Conservation (phyloP, 2,888 invertebrate genomes). For the Lasioglossum vierecki region DNA sequence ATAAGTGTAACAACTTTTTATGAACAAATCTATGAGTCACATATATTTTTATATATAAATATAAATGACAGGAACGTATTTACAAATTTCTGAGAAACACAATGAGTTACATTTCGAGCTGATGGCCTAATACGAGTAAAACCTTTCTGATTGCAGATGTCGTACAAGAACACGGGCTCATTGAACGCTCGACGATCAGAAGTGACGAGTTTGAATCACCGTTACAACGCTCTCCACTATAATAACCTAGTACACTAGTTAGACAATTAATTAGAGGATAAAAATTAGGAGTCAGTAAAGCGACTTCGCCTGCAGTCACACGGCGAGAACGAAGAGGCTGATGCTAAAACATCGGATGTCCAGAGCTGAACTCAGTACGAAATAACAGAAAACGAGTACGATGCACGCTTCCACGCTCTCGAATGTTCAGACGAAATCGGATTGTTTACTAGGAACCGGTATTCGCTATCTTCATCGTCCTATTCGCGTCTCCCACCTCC, state of each 20-base stretch:
- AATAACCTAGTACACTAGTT: conserved; percentile 86
- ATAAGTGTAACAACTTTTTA: too few species aligned
- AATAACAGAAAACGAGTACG: conserved; percentile 54
- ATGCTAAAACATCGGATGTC: conserved; percentile 64
- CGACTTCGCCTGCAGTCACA: conserved; percentile 66
- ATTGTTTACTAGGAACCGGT: conserved; percentile 42
- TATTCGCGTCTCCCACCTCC: not conserved
- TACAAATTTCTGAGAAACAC: too few species aligned
- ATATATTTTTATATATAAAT: too few species aligned
- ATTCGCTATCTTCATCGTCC: conserved; percentile 38
- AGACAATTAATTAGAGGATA: conserved; percentile 88
- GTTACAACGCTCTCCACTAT: conserved; percentile 82
- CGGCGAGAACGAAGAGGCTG: conserved; percentile 67
- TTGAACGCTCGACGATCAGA: conserved; percentile 80
- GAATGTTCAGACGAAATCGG: conserved; percentile 58
- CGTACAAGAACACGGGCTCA: conserved; percentile 79
- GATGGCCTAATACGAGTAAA: not conserved
- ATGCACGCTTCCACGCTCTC: conserved; percentile 59
- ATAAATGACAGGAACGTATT: too few species aligned
- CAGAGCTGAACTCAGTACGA: conserved; percentile 69
- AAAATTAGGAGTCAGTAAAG: conserved; percentile 79
- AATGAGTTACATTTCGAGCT: not conserved
- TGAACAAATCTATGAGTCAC: too few species aligned
- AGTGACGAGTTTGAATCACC: conserved; percentile 81
- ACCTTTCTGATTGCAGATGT: conserved; percentile 74